Evolutionary conservation across 2,888 invertebrate genomes (phyloP).

Genomic region (Cheilosia scutellata): DNA sequence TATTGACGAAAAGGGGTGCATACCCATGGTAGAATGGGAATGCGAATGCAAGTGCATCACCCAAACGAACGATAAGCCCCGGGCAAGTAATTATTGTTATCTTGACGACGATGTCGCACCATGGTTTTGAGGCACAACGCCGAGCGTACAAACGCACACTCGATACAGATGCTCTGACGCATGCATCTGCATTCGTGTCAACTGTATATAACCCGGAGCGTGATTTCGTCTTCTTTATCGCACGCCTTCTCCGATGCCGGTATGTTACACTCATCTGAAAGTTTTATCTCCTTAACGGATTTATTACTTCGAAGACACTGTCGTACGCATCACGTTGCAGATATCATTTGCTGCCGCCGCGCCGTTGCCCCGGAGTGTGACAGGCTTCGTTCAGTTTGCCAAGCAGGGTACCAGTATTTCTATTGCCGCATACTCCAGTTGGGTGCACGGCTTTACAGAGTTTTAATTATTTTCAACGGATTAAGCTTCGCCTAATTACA

Average conservation of each 20-base stretch:
- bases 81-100: slow-evolving; percentile 75
- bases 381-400: slow-evolving; percentile 2
- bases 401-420: slow-evolving; percentile 42
- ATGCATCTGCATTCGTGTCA: slow-evolving; percentile 63
- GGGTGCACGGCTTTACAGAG: slow-evolving; percentile 59
- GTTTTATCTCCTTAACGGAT: slow-evolving; percentile 64
- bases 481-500: slow-evolving; percentile 73
- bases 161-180: slow-evolving; percentile 20
- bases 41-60: slow-evolving; percentile 57
- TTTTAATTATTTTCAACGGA: slow-evolving; percentile 72
- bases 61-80: slow-evolving; percentile 68
- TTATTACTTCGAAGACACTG: slow-evolving; percentile 67
- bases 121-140: slow-evolving; percentile 56
- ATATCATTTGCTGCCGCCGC: slow-evolving; percentile 16
- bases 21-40: neutral
- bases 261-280: slow-evolving; percentile 52
- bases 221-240: slow-evolving; percentile 58
- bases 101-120: slow-evolving; percentile 73
- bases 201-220: slow-evolving; percentile 47
- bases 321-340: slow-evolving; percentile 43
- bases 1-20: slow-evolving; percentile 23
- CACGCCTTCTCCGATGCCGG: slow-evolving; percentile 11
- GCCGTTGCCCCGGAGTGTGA: neutral
- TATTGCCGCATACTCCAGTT: slow-evolving; percentile 31
- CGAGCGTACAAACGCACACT: slow-evolving; percentile 23